Evolutionary conservation across 2,797 vertebrate genomes (phyloP), one percentile per base, ranked within the genome.

Genomic region (Myotis daubentonii): DNA sequence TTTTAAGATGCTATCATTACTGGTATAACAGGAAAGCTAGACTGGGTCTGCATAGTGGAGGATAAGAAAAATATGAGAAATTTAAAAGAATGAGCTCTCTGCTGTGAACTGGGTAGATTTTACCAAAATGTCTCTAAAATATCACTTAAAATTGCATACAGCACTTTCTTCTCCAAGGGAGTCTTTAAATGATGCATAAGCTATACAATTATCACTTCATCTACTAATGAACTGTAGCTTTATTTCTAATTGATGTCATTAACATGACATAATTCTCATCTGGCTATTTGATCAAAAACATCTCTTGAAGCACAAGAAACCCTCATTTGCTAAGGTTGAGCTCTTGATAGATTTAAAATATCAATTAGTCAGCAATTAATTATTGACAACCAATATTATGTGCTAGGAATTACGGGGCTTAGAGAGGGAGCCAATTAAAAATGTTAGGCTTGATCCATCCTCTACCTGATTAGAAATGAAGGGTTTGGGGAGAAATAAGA

Each of bases 231-330:
- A 86, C 65, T 86, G 6, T 82, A 79, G 30, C 41, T 94, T 81
- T 85, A 66, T 94, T 95, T 89, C 95, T 96, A 91, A 93, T 72
- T 80, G 85, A 41, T n/a, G 76, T 38, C 38, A 87, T 57, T 79
- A 87, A 68, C 53, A 30, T 74, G 44, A 90, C 78, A 65, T 30
- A 93, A 87, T 94, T 92, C 68, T 85, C 53, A 72, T 66, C 51
- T 80, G 57, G 78, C 81, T 94, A 5, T 94, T 93, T 80, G 78
- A 36, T 94, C 95, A 93, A 75, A 96, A 96, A 92, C n/a, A 85
- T 91, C 87, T 89, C 17, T 13, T 60, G 33, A 93, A 95, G 38
- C 72, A 60, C n/a, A 86, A 75, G 62, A 92, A 92, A 28, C 3
- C 12, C 6, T 75, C 30, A 74, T 49, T 91, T 87, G 47, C 57